Evolutionary conservation across 1,140 invertebrate genomes (phyloP).

Genomic region (silkworm (Bombyx mori)): DNA sequence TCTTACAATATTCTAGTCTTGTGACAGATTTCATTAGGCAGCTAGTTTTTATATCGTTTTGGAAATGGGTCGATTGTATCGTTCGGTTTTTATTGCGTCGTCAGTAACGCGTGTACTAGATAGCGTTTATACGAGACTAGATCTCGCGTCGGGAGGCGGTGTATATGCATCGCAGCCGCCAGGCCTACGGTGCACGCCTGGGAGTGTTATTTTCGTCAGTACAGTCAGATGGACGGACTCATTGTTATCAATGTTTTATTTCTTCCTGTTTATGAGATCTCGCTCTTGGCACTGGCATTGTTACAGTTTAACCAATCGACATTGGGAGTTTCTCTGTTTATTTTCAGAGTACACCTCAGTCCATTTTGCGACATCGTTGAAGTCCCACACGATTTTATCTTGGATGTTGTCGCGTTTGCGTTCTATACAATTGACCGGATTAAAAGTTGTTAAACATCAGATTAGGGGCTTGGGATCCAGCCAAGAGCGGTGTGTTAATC

Average conservation of each 20-base stretch:
- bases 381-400: background rate
- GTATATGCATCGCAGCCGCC: background rate
- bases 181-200: slow-evolving; percentile 30
- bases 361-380: background rate
- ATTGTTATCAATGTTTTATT: slow-evolving; percentile 45
- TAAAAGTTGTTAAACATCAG: slow-evolving; percentile 26
- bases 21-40: too few relatives aligned
- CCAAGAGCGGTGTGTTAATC: slow-evolving; percentile 54
- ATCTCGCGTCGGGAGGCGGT: background rate
- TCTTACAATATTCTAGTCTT: too few relatives aligned
- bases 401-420: too few relatives aligned
- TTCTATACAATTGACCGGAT: slow-evolving; percentile 27
- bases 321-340: slow-evolving; percentile 6
- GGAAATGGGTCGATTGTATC: too few relatives aligned
- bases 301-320: slow-evolving; percentile 12
- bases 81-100: too few relatives aligned
- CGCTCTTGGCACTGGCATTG: slow-evolving; percentile 56
- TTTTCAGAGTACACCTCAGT: slow-evolving; percentile 5
- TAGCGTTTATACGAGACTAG: background rate
- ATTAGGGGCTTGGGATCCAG: slow-evolving; percentile 32
- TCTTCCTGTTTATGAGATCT: slow-evolving; percentile 44
- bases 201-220: slow-evolving; percentile 59
- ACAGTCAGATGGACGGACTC: slow-evolving; percentile 32
- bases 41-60: too few relatives aligned
- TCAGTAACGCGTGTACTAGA: background rate